phyloP scores from a whole-genome alignment of 2,113 vertebrate genomes.

The Thryonomys swinderianus region DNA sequence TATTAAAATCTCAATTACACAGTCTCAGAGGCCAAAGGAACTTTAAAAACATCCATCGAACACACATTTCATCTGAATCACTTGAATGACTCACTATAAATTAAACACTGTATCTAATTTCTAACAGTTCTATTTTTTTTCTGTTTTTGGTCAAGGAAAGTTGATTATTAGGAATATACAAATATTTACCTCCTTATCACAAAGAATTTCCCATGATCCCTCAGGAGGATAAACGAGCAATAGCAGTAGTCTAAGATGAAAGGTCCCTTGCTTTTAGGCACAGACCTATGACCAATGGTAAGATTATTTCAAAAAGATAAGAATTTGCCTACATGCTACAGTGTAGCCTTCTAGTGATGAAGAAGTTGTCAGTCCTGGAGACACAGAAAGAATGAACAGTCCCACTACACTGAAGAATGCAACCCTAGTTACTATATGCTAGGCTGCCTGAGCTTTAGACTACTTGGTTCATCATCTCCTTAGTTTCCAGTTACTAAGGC shows the following conservation, averaged over 20 bases:
- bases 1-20: constrained; percentile 39
- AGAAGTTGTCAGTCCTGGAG: constrained; percentile 12
- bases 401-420: constrained; percentile 1
- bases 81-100: constrained; percentile 45
- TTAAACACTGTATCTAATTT: constrained; percentile 44
- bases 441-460: background rate
- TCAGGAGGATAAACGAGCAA: constrained; percentile 15
- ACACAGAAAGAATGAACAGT: background rate
- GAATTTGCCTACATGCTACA: constrained; percentile 45
- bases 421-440: background rate
- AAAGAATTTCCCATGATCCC: constrained; percentile 32
- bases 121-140: background rate
- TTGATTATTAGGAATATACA: constrained; percentile 21
- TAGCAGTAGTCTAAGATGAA: background rate
- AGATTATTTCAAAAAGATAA: constrained; percentile 52
- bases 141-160: constrained; percentile 3
- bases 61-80: constrained; percentile 1
- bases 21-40: background rate
- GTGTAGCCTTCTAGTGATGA: constrained; percentile 6
- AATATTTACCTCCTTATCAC: background rate
- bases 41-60: background rate
- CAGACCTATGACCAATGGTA: constrained; percentile 22
- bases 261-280: background rate
- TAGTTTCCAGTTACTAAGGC: constrained; percentile 11
- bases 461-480: background rate